A percentile compares a stretch with the other conserved stretches of the same genome.
phyloP scores from a whole-genome alignment of 1,140 invertebrate genomes.

The Belonocnema kinseyi region DNA sequence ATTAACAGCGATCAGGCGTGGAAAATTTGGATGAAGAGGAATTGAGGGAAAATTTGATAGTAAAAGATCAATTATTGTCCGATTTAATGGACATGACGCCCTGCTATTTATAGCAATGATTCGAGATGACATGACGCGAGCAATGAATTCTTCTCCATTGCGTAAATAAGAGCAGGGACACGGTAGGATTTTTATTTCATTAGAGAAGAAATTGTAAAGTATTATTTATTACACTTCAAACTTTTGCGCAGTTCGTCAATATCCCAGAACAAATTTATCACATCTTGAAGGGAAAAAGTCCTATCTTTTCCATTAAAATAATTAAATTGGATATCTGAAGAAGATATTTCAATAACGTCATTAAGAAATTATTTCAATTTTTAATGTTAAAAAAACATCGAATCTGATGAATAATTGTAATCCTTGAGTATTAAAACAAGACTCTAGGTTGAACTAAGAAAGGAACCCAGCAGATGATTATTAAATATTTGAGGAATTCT shows the following conservation, averaged over 20 bases:
- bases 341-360: no score
- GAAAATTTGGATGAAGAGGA: not conserved
- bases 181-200: slow-evolving; percentile 30
- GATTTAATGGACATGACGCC: slow-evolving; percentile 42
- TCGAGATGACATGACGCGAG: slow-evolving; percentile 37
- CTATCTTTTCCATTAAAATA: no score
- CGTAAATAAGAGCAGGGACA: slow-evolving; percentile 18
- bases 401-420: no score
- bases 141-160: slow-evolving; percentile 38
- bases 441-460: no score
- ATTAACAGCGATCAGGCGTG: not conserved
- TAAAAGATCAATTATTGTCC: slow-evolving; percentile 33
- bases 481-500: no score
- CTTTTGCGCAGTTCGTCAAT: not conserved
- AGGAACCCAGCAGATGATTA: no score
- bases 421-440: no score
- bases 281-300: not conserved
- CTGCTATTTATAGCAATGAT: slow-evolving; percentile 65
- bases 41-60: slow-evolving; percentile 38
- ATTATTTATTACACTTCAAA: not conserved
- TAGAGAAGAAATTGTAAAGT: not conserved
- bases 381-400: no score
- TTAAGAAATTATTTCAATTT: no score
- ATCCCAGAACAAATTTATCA: not conserved
- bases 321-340: no score